Evolutionary conservation across 2,797 vertebrate species (phyloP).

Genomic region (Sebastes matsubarae): DNA sequence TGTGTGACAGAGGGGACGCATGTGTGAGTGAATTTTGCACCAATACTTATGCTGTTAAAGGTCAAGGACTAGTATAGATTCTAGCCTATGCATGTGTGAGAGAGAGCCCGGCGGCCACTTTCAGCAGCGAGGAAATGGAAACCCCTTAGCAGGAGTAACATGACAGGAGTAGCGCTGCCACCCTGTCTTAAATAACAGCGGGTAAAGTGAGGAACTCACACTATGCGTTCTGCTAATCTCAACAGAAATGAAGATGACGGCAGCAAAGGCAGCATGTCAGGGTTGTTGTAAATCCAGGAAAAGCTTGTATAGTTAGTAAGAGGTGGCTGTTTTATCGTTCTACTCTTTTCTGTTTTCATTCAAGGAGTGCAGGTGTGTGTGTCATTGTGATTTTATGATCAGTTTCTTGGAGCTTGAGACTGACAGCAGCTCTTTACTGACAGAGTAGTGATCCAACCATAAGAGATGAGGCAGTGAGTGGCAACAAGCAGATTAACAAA

Average conservation of each 20-base stretch:
- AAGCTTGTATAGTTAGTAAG: background rate
- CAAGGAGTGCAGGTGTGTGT: background rate
- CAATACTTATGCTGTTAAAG: conserved; percentile 8
- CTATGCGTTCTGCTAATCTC: conserved; percentile 32
- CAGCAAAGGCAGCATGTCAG: background rate
- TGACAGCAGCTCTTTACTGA: background rate
- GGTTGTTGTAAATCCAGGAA: background rate
- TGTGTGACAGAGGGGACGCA: conserved; percentile 25
- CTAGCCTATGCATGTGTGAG: background rate
- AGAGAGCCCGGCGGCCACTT: background rate
- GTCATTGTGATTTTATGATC: background rate
- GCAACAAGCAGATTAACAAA: conserved; percentile 25
- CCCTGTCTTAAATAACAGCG: conserved; percentile 25
- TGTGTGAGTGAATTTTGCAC: conserved; percentile 14
- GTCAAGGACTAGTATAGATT: conserved; percentile 21
- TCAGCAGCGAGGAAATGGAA: conserved; percentile 10
- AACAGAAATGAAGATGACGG: conserved; percentile 9
- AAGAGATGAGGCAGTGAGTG: conserved; percentile 1
- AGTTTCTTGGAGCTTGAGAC: conserved; percentile 2
- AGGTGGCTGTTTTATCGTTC: background rate
- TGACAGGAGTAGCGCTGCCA: conserved; percentile 19
- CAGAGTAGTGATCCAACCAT: background rate
- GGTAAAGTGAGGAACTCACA: conserved; percentile 28
- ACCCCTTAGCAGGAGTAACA: conserved; percentile 19
- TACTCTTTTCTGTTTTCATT: background rate